phyloP scores from a whole-genome alignment of 30 jellyfish, hydroid and myxozoan genomes.

The Chrysaora quinquecirrha region DNA sequence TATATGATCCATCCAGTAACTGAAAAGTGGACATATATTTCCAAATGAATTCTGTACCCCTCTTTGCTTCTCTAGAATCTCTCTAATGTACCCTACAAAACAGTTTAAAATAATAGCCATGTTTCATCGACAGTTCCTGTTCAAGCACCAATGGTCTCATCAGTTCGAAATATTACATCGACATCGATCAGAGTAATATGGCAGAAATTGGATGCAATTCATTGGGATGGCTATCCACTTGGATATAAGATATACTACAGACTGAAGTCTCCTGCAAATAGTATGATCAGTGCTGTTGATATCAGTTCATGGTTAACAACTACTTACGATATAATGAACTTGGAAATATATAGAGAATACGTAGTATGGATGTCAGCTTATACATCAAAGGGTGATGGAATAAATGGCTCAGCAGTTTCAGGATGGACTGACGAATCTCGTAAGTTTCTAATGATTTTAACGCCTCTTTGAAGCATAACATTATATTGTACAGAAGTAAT shows the following conservation, averaged over 20 bases:
- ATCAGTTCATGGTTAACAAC: conserved; percentile 4
- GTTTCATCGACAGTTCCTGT: conserved; percentile 7
- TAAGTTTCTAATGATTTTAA: too few relatives aligned
- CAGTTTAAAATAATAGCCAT: too few relatives aligned
- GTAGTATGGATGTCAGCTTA: conserved; percentile 68
- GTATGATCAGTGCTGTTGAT: background rate
- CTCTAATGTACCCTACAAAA: too few relatives aligned
- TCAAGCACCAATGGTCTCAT: conserved; percentile 10
- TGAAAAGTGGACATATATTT: too few relatives aligned
- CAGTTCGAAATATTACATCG: conserved; percentile 1
- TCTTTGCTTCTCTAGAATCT: too few relatives aligned
- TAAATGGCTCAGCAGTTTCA: conserved; percentile 3
- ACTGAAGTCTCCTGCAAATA: conserved; percentile 6
- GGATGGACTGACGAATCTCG: conserved; percentile 21
- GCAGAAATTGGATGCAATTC: background rate
- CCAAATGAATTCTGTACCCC: too few relatives aligned
- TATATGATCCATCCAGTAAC: too few relatives aligned
- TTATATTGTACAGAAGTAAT: too few relatives aligned
- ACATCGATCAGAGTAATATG: background rate
- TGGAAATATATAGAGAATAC: conserved; percentile 31
- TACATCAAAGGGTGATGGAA: conserved; percentile 63
- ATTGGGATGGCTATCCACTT: conserved; percentile 13
- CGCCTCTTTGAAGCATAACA: too few relatives aligned
- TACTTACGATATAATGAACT: conserved; percentile 11
- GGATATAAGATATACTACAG: conserved; percentile 9